phyloP scores from a whole-genome alignment of 2,888 invertebrate species.

The Podotricha telesiphe region DNA sequence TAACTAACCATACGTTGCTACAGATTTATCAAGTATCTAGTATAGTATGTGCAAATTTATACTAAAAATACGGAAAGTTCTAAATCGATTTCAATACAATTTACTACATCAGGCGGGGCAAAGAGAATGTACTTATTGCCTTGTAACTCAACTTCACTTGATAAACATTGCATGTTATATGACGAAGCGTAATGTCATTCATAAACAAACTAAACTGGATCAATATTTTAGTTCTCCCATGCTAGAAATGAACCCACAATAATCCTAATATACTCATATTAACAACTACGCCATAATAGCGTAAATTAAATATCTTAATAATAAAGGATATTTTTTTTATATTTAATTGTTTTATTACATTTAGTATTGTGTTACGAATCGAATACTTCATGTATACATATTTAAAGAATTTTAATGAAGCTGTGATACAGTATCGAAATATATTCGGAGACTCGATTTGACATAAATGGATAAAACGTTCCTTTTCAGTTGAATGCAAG shows the following conservation, averaged over 20 bases:
- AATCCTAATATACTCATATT: background rate
- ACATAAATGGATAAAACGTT: slow-evolving; percentile 44
- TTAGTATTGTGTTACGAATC: background rate
- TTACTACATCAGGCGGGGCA: too few relatives aligned
- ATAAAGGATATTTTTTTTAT: too few relatives aligned
- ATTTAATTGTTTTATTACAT: too few relatives aligned
- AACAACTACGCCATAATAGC: background rate
- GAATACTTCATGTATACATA: background rate
- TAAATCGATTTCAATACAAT: too few relatives aligned
- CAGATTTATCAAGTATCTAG: too few relatives aligned
- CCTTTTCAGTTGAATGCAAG: slow-evolving; percentile 53
- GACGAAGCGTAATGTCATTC: background rate
- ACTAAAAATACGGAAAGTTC: too few relatives aligned
- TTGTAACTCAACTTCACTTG: background rate
- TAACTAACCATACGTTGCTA: too few relatives aligned
- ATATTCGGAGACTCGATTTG: slow-evolving; percentile 42
- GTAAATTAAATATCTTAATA: too few relatives aligned
- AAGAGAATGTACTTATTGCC: background rate
- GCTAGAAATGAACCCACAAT: background rate
- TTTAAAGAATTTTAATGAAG: slow-evolving; percentile 30
- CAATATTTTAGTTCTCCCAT: background rate
- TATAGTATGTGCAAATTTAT: background rate
- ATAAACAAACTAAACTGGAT: background rate
- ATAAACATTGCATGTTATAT: background rate
- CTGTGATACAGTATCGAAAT: slow-evolving; percentile 30